phyloP scores from a whole-genome alignment of 2,797 vertebrate genomes.

The Tamandua tetradactyla region DNA sequence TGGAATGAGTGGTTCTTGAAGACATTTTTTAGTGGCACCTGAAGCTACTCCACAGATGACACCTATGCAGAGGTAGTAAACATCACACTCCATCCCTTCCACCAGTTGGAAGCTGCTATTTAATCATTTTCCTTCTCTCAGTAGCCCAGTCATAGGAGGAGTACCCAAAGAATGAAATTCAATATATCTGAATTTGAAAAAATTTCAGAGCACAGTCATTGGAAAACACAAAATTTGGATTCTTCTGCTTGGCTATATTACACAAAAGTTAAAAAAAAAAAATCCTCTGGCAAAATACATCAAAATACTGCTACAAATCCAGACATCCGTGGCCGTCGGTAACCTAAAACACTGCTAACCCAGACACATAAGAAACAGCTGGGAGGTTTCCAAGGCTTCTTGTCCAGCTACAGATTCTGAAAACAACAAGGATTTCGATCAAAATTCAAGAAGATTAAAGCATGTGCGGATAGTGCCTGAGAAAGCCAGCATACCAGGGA shows the following conservation, averaged over 20 bases:
- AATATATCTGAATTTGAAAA: neutral
- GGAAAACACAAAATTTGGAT: neutral
- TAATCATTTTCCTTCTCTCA: neutral
- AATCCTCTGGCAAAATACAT: neutral
- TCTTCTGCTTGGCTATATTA: neutral
- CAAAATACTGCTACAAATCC: neutral
- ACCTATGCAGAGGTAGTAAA: rapidly evolving
- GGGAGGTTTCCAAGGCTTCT: neutral
- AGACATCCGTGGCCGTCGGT: neutral
- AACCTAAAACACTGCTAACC: neutral
- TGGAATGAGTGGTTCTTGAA: neutral
- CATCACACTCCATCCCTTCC: neutral
- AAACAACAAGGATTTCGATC: neutral
- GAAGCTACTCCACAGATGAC: rapidly evolving
- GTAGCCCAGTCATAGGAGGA: neutral
- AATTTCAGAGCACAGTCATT: neutral
- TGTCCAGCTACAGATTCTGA: neutral
- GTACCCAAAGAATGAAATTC: neutral
- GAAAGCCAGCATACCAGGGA: neutral
- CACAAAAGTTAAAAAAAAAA: neutral
- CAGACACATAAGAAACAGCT: neutral
- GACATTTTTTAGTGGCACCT: neutral
- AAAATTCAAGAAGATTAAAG: neutral
- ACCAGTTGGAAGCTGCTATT: too few relatives aligned
- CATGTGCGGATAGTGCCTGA: neutral